These are phyloP conservation scores for Cordilura impudica DNA, from an alignment of 2,888 invertebrate species.

Conservation along the genomic window DNA sequence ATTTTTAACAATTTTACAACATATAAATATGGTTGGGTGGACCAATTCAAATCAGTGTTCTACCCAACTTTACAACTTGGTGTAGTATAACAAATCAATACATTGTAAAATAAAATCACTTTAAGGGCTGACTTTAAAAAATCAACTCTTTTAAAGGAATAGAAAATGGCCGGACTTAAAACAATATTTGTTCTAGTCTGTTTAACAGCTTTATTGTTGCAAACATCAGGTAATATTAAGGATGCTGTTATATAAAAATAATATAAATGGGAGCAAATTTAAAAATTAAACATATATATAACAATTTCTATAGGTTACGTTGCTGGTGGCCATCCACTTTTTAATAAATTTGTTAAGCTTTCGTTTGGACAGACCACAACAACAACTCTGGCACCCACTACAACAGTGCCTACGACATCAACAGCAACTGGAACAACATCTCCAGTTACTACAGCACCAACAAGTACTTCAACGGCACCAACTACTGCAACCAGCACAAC, in stretches of 20 bases:
- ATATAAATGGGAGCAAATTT: not conserved
- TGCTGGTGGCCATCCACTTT: not conserved
- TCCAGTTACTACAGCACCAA: not conserved
- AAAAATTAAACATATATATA: not conserved
- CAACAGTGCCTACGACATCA: not conserved
- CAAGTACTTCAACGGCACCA: not conserved
- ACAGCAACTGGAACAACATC: not conserved
- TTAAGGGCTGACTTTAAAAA: not conserved
- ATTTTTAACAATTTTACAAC: conserved; percentile 42
- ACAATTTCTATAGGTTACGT: not conserved
- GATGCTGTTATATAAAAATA: not conserved
- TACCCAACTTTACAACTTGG: conserved; percentile 5
- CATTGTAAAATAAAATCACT: not conserved
- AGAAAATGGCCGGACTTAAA: conserved; percentile 13
- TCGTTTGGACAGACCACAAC: conserved; percentile 3
- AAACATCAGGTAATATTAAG: conserved; percentile 26
- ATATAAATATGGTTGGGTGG: conserved; percentile 38
- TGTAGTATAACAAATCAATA: not conserved
- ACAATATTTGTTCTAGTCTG: conserved; percentile 4
- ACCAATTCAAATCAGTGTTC: not conserved
- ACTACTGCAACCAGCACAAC: not conserved
- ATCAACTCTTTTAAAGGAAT: not conserved
- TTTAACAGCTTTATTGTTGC: conserved; percentile 2
- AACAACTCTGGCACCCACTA: conserved; percentile 3
- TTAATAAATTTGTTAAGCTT: conserved; percentile 32